Percentiles rank a stretch among this genome's conserved stretches.
These are phyloP conservation scores for Glaucopsyche alexis DNA, from an alignment of 2,888 invertebrate genomes.

Conservation along the genomic window DNA sequence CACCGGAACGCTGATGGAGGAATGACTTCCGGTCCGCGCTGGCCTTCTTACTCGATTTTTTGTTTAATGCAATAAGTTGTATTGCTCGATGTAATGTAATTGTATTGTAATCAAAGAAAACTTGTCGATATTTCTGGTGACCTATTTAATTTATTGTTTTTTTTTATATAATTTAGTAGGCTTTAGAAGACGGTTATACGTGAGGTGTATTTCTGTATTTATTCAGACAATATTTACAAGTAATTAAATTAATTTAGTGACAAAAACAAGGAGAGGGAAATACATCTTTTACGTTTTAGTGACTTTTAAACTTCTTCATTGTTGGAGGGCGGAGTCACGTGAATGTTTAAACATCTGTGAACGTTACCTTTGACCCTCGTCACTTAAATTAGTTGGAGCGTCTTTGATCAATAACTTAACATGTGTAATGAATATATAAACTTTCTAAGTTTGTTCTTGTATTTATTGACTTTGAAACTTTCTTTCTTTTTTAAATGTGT, in stretches of 20 bases:
- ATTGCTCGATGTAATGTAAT: not conserved
- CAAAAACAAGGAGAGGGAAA: too few relatives aligned
- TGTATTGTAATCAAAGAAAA: not conserved
- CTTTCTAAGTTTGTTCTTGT: not conserved
- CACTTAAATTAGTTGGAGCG: constrained; percentile 26
- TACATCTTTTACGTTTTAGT: not conserved
- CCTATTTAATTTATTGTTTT: not conserved
- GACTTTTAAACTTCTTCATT: not conserved
- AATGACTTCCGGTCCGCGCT: constrained; percentile 69
- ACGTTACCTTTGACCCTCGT: constrained; percentile 18
- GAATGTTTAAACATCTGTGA: constrained; percentile 21
- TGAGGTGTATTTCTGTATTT: too few relatives aligned
- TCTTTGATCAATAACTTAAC: constrained; percentile 26
- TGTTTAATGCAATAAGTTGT: constrained; percentile 32
- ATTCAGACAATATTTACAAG: too few relatives aligned
- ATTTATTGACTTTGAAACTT: not conserved
- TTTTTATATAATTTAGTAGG: too few relatives aligned
- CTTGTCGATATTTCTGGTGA: not conserved
- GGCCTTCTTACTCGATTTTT: constrained; percentile 61
- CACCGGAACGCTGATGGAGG: constrained; percentile 70
- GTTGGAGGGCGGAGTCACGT: not conserved
- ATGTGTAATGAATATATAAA: not conserved
- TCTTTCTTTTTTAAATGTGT: not conserved
- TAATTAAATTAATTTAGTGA: too few relatives aligned
- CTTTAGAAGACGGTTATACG: too few relatives aligned